Base-by-base conservation (phyloP, 2,113 vertebrate genomes). In the Erythrocercus mccallii region DNA sequence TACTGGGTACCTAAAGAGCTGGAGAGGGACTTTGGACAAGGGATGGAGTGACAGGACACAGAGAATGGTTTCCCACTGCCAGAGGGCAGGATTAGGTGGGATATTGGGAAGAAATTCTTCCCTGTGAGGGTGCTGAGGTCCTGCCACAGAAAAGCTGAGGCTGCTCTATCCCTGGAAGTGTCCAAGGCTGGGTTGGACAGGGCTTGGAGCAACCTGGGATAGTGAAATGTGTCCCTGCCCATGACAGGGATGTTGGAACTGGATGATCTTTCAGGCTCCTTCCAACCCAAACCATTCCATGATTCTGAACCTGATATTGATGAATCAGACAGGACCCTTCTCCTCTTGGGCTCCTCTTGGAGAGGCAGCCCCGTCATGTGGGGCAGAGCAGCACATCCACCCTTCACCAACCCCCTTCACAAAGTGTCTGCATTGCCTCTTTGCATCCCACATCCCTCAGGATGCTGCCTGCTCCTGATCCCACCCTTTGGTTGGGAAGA, bases 121-220 rank as follows among this genome's bases (percentile, higher is more conserved):
- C 0, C 20, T 35, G 4, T 1, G 50, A 50, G 9, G 9, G 5
- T 50, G 25, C 0, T 0, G 50, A 64, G 17, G 8, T 3, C 6
- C 16, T 71, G 48, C 14, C 1, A 42, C 57, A 64, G 35, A 15
- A 35, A 25, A 48, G 6, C 9, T 80, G 25, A 48, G 50, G 17
- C 42, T 80, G 35, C 10, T 2, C 2, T 42, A 57, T 65, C 35
- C 42, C 50, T 33, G 66, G 21, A 50, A 57, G 21, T 23, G 50
- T 27, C 0, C 12, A 22, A 48, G 17, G 0, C 48, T 17, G 18
- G 48, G 12, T 0, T 48, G 66, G 65, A 31, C 0, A 0, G 31
- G 21, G 1, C 17, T 64, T 88, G 58, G 58, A 57, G 4, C 37
- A 57, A 7, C 15, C 12, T 50, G 33, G 22, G 5, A 1, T 6